A percentile compares a stretch with the other conserved stretches of the same genome.
phyloP scores from a whole-genome alignment of 2,113 vertebrate genomes.

The Maccullochella peelii region DNA sequence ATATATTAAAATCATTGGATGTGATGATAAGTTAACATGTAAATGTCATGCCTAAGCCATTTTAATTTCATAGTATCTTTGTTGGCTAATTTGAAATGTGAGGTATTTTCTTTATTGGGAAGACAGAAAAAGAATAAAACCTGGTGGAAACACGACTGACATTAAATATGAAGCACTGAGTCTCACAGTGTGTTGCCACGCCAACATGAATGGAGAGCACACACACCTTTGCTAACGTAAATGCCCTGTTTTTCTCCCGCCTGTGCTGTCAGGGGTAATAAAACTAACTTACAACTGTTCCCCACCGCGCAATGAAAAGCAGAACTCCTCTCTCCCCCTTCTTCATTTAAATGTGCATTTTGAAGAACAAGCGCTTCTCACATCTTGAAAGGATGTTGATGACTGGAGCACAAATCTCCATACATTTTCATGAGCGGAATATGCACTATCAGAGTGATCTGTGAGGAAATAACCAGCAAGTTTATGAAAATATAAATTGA shows the following conservation, averaged over 20 bases:
- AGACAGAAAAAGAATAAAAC: background rate
- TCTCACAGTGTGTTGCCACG: background rate
- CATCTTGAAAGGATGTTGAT: conserved; percentile 78
- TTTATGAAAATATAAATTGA: conserved; percentile 81
- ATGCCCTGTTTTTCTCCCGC: conserved; percentile 36
- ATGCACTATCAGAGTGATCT: conserved; percentile 73
- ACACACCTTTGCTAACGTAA: conserved; percentile 18
- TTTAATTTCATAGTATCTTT: background rate
- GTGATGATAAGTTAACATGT: background rate
- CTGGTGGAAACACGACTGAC: background rate
- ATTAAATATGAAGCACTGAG: background rate
- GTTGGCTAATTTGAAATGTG: background rate
- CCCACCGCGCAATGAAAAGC: conserved; percentile 50
- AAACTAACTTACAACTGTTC: conserved; percentile 75
- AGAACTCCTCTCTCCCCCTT: conserved; percentile 56
- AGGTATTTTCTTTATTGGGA: background rate
- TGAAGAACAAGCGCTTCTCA: conserved; percentile 74
- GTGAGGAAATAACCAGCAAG: conserved; percentile 71
- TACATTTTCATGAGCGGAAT: conserved; percentile 79
- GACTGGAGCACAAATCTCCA: conserved; percentile 81
- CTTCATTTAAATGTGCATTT: conserved; percentile 82
- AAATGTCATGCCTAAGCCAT: no score
- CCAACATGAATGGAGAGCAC: conserved; percentile 3
- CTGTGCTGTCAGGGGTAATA: conserved; percentile 68
- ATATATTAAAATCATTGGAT: background rate